phyloP scores from a whole-genome alignment of 2,113 vertebrate species.

The Hydrolagus affinis region DNA sequence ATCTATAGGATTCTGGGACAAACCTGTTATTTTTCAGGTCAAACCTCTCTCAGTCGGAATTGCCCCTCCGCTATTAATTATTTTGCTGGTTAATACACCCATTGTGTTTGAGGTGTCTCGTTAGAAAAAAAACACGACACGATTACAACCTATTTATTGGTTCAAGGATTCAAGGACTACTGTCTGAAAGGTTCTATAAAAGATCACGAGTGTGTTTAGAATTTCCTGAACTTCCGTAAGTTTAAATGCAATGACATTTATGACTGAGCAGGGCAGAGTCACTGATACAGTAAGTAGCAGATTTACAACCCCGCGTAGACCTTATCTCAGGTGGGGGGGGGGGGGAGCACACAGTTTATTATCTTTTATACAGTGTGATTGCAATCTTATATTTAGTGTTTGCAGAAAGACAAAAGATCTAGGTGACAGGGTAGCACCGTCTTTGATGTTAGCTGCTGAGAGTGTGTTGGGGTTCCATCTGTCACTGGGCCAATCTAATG shows the following conservation, averaged over 20 bases:
- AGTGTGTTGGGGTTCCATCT: background rate
- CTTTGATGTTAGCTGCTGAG: background rate
- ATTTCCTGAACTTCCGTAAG: background rate
- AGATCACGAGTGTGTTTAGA: background rate
- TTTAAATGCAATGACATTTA: background rate
- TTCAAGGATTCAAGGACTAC: background rate
- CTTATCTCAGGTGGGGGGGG: background rate
- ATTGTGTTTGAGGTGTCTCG: background rate
- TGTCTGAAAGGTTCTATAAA: background rate
- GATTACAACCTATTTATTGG: background rate
- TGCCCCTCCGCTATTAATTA: background rate
- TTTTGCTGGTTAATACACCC: background rate
- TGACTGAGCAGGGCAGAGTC: background rate
- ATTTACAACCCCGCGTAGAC: background rate
- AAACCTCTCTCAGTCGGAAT: no score
- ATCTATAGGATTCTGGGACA: no score
- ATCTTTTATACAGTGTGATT: no score
- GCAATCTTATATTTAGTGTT: no score
- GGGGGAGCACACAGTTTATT: background rate
- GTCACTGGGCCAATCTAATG: background rate
- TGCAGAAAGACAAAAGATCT: background rate
- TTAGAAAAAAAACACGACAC: background rate
- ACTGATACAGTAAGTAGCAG: background rate
- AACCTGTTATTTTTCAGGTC: no score
- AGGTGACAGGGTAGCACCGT: background rate